phyloP scores from a whole-genome alignment of 92 coral and sea anemone genomes.

The Chrysogorgia sp. region DNA sequence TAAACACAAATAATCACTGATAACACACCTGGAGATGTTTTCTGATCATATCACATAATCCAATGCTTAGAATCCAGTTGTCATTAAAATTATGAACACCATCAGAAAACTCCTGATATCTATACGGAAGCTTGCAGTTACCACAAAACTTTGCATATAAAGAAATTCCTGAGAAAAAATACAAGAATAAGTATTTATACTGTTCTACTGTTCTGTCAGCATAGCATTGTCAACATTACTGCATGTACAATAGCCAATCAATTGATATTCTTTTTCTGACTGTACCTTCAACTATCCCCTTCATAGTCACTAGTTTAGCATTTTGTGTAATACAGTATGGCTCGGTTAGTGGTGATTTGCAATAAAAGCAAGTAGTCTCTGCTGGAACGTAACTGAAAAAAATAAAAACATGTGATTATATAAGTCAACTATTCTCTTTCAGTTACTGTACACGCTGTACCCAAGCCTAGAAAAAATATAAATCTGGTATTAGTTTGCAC shows the following conservation, averaged over 20 bases:
- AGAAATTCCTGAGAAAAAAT: constrained; percentile 34
- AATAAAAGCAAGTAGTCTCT: constrained; percentile 42
- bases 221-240: not conserved
- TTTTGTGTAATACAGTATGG: constrained; percentile 38
- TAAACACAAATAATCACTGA: too few relatives aligned
- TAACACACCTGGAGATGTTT: constrained; percentile 55
- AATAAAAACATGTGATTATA: too few relatives aligned
- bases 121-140: constrained; percentile 41
- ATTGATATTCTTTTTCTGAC: too few relatives aligned
- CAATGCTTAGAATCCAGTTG: constrained; percentile 44
- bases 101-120: constrained; percentile 47
- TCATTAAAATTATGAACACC: constrained; percentile 62
- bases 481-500: too few relatives aligned
- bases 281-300: constrained; percentile 17
- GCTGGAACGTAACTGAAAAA: constrained; percentile 21
- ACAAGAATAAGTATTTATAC: too few relatives aligned
- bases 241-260: not conserved
- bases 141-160: constrained; percentile 50
- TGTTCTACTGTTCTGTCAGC: not conserved
- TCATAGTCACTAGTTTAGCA: constrained; percentile 41
- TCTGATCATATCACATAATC: constrained; percentile 45
- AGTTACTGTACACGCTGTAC: too few relatives aligned
- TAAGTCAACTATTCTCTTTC: too few relatives aligned
- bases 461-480: too few relatives aligned
- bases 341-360: constrained; percentile 23